A percentile compares a stretch with the other conserved stretches of the same genome.
Evolutionary conservation across 2,113 vertebrate genomes (phyloP).

Genomic region (Meles meles): DNA sequence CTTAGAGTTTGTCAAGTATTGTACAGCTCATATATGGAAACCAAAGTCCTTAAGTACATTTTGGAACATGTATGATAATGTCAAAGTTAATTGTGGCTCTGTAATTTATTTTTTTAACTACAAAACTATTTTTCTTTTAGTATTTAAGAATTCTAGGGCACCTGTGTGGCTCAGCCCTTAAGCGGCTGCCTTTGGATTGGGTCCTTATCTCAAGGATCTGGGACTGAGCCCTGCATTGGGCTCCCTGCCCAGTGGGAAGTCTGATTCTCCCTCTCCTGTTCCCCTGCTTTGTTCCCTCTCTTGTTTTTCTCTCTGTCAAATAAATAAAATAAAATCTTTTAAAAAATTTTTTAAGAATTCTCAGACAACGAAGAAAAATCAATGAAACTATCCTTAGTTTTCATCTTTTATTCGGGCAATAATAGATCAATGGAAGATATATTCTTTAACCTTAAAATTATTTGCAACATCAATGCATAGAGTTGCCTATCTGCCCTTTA

Average conservation of each 20-base stretch:
- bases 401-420: neutral
- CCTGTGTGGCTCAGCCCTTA: too few species aligned
- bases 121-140: slow-evolving; percentile 8
- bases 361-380: neutral
- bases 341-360: neutral
- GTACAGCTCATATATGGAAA: neutral
- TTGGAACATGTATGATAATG: neutral
- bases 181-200: rapidly evolving
- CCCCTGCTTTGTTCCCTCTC: too few species aligned
- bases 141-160: neutral
- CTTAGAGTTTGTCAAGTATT: slow-evolving; percentile 2
- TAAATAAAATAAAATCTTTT: too few species aligned
- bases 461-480: neutral
- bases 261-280: too few species aligned
- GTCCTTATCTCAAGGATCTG: too few species aligned
- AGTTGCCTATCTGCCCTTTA: neutral
- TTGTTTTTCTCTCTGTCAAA: too few species aligned
- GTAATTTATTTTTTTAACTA: neutral
- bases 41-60: neutral
- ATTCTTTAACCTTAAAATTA: slow-evolving; percentile 30
- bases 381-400: neutral
- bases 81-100: slow-evolving; percentile 18
- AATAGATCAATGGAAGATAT: neutral
- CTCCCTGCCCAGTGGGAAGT: too few species aligned
- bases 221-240: too few species aligned